Conservation (phyloP, 2,888 invertebrate species). For the Watsonalla binaria region DNA sequence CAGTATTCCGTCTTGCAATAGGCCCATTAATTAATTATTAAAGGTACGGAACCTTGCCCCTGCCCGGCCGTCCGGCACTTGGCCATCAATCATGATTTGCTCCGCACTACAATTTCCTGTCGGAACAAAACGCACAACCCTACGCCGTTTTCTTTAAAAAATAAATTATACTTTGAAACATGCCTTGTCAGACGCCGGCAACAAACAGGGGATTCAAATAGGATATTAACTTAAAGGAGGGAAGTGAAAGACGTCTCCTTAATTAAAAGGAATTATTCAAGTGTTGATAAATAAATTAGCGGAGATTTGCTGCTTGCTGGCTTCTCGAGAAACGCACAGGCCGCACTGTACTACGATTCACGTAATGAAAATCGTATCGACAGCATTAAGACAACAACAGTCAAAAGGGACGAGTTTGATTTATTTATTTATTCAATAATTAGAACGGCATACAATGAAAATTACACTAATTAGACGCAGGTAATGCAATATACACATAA, state of each 20-base stretch:
- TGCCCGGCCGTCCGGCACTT: background rate
- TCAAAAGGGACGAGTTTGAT: too few relatives aligned
- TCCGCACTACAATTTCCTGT: conserved; percentile 3
- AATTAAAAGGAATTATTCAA: conserved; percentile 48
- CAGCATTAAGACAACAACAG: too few relatives aligned
- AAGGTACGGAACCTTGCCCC: background rate
- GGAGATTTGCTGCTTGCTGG: conserved; percentile 6
- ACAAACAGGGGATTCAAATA: conserved; percentile 10
- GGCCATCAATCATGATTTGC: background rate
- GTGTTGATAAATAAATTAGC: conserved; percentile 42
- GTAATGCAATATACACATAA: too few relatives aligned
- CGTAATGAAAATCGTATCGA: too few relatives aligned
- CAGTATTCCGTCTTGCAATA: conserved; percentile 1
- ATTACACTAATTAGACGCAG: too few relatives aligned
- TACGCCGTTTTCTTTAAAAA: conserved; percentile 12
- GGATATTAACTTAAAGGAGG: background rate
- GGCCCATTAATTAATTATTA: background rate
- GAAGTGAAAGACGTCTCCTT: conserved; percentile 11
- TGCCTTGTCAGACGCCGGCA: conserved; percentile 15
- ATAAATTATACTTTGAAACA: conserved; percentile 16
- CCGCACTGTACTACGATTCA: conserved; percentile 10
- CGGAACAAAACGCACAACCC: conserved; percentile 6
- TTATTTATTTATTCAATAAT: too few relatives aligned
- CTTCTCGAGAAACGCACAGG: conserved; percentile 3
- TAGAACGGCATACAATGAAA: too few relatives aligned